These are phyloP conservation scores for Ips typographus DNA, from an alignment of 1,140 invertebrate species.

Conservation along the genomic window DNA sequence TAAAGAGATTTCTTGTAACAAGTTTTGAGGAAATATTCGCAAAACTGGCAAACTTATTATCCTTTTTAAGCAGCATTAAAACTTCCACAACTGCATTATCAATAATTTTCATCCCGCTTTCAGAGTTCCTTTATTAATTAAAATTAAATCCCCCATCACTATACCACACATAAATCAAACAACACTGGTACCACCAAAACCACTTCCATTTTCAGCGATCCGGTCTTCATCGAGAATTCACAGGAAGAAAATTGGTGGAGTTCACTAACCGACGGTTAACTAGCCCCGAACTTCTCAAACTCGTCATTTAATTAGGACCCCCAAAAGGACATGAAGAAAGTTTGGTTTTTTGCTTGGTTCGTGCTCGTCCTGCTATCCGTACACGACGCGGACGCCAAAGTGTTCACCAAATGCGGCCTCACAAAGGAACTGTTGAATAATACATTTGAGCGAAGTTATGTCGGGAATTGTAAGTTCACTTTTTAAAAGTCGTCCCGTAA, in stretches of 20 bases:
- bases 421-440: slow-evolving; percentile 56
- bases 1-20: too few relatives aligned
- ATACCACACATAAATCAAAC: too few relatives aligned
- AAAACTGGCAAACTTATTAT: too few relatives aligned
- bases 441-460: slow-evolving; percentile 56
- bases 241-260: slow-evolving; percentile 4
- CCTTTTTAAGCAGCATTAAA: too few relatives aligned
- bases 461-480: slow-evolving; percentile 58
- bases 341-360: slow-evolving; percentile 27
- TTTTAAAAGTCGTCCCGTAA: slow-evolving; percentile 6
- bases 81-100: too few relatives aligned
- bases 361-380: slow-evolving; percentile 17
- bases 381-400: slow-evolving; percentile 47
- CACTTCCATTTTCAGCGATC: too few relatives aligned
- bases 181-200: too few relatives aligned
- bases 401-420: slow-evolving; percentile 57
- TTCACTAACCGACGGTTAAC: slow-evolving; percentile 29
- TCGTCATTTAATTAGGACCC: slow-evolving; percentile 33
- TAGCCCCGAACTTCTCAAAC: slow-evolving; percentile 24
- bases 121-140: too few relatives aligned
- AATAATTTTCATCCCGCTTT: too few relatives aligned
- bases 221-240: neutral
- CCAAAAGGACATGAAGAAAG: slow-evolving; percentile 34
- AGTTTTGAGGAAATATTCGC: too few relatives aligned
- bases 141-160: too few relatives aligned